Percentiles rank a stretch among this genome's conserved stretches.
Conservation (phyloP, 2,797 vertebrate species). For the Alca torda region DNA sequence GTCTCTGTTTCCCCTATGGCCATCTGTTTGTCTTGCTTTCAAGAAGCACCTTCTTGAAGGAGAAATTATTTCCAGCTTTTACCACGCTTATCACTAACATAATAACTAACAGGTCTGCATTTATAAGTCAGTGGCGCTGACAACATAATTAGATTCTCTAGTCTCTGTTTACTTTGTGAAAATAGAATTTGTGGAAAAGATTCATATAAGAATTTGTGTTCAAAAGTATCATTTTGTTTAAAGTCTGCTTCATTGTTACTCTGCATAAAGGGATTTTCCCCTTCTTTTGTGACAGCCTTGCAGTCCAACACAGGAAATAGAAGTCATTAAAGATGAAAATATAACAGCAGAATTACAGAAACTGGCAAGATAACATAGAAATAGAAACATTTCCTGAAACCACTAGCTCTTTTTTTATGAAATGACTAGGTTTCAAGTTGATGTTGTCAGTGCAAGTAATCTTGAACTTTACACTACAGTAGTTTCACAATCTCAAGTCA, state of each 20-base stretch:
- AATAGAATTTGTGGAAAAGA: neutral
- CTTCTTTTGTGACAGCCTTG: neutral
- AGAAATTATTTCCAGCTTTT: neutral
- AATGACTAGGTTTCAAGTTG: conserved; percentile 23
- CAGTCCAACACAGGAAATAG: neutral
- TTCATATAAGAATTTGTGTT: neutral
- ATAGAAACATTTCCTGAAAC: conserved; percentile 13
- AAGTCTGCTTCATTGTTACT: neutral
- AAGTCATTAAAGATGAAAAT: conserved; percentile 15
- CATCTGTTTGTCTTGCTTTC: neutral
- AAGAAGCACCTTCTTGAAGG: neutral
- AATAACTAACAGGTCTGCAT: neutral
- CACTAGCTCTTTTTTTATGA: neutral
- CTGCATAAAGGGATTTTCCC: neutral
- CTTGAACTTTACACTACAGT: conserved; percentile 33
- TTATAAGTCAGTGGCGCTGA: neutral
- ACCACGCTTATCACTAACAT: neutral
- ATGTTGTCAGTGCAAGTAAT: conserved; percentile 24
- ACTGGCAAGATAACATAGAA: conserved; percentile 1
- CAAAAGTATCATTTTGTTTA: neutral
- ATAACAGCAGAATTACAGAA: neutral
- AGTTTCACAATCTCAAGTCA: neutral
- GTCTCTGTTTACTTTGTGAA: neutral
- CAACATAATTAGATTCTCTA: neutral
- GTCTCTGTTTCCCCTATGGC: neutral